Base-by-base conservation (phyloP, 2,888 invertebrate genomes). In the Apotomis turbidana region DNA sequence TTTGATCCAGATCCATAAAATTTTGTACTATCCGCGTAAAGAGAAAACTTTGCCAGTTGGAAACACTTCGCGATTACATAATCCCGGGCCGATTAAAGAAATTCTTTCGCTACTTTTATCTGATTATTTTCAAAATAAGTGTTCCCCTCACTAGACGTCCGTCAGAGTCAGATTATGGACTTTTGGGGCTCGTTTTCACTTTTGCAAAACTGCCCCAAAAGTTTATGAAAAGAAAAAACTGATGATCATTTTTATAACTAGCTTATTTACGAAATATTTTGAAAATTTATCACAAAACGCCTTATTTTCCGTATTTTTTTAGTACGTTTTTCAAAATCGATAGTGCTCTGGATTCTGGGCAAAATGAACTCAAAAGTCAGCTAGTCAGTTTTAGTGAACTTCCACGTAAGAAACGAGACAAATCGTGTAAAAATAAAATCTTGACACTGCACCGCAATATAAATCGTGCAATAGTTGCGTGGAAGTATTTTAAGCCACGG, bases 401-500 rank as follows among this genome's bases (percentile, higher is more conserved):
- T 36, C 51, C 60, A 27, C 54, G 52, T 27, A 27, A 27, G 15
- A 4, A 10, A n/a, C 51, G 55, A 68, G 67, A 62, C 41, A 57
- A 71, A 71, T 66, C 54, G 46, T 10, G 12, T 54, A 66, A 57
- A 64, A 64, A 66, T 59, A 63, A 15, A 51, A 63, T 5, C 46
- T 55, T 57, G 70, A 61, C 49, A 38, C n/a, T 64, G 52, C n/a
- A 46, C 54, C 57, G 55, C 55, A 57, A n/a, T 71, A 60, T 60
- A 71, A 66, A 71, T 66, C 36, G 10, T 54, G 55, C 55, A 46
- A 36, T 46, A 15, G 51, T 63, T 36, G 57, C 49, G 57, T 70
- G 59, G 54, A 64, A 68, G 13, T 72, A 52, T 62, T 68, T 62
- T 68, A 68, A 72, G 58, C 81, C 75, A 76, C 76, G 80, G 74